phyloP scores from a whole-genome alignment of 2,888 invertebrate species.

The Artemia sinica region DNA sequence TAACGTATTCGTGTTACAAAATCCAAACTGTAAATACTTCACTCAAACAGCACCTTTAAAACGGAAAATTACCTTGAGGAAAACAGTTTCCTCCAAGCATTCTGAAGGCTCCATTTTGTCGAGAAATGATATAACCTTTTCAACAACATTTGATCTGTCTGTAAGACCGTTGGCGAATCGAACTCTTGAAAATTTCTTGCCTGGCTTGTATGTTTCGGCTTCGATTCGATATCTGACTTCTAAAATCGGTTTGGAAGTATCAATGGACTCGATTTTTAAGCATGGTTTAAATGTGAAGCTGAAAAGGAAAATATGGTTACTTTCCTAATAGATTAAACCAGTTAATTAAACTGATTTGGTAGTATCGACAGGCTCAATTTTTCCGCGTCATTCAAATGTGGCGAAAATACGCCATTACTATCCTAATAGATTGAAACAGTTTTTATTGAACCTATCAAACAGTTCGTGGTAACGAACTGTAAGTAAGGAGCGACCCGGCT shows the following conservation, averaged over 20 bases:
- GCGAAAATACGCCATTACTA: no score
- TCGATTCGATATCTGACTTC: slow-evolving; percentile 55
- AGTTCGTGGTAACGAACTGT: no score
- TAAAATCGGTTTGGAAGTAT: slow-evolving; percentile 39
- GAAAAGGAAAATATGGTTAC: slow-evolving; percentile 27
- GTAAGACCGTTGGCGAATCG: slow-evolving; percentile 44
- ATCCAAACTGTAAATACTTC: no score
- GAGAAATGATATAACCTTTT: slow-evolving; percentile 28
- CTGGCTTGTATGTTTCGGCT: slow-evolving; percentile 58
- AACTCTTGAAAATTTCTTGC: slow-evolving; percentile 59
- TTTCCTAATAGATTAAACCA: slow-evolving; percentile 29
- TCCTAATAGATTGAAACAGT: slow-evolving; percentile 33
- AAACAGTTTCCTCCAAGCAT: slow-evolving; percentile 62
- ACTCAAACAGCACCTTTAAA: not conserved
- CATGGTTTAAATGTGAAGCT: slow-evolving; percentile 66
- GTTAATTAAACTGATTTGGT: slow-evolving; percentile 39
- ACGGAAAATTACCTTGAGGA: slow-evolving; percentile 45
- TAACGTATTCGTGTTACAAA: no score
- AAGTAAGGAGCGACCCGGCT: no score
- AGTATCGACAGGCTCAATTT: slow-evolving; percentile 38
- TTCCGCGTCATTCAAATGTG: slow-evolving; percentile 62
- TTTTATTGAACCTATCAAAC: slow-evolving; percentile 28
- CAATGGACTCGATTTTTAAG: slow-evolving; percentile 40
- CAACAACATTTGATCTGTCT: slow-evolving; percentile 29
- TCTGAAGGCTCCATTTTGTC: slow-evolving; percentile 30